Evolutionary conservation across 1,140 invertebrate species (phyloP), one percentile per base, ranked within the genome.

Genomic region (Pinna nobilis): DNA sequence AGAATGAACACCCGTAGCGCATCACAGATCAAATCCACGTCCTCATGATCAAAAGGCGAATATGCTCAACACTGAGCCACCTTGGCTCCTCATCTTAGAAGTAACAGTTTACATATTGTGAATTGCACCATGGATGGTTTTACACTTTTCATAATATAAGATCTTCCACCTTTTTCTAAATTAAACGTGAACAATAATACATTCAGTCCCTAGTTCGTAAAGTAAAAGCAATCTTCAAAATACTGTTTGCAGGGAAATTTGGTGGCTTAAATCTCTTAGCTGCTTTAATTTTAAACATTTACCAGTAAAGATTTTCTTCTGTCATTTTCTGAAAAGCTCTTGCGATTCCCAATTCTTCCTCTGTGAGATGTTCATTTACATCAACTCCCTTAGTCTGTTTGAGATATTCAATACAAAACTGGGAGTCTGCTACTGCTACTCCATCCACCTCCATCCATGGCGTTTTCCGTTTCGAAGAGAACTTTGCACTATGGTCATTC

Each of bases 371-470:
- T 28, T 37, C 65, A 50, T 86, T 82, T 13, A 82, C 68, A 53
- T 89, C 76, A 4, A 85, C 50, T 4, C 68, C 63, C 18, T 84
- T 79, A 18, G 84, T 73, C 50, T 84, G 72, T 41, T 84, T 80
- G 7, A 90, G 77, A 69, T 83, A 87, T 35, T 90, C 87, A 7
- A 91, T 84, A 57, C 87, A 84, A 44, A 90, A 80, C 68, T 90
- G 86, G 0, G 90, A 91, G 70, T 91, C 90, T 3, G 84, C 86
- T 1, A 91, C 69, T 7, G 84, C 72, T 49, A 85, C 61, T 0
- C 88, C 90, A 72, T 91, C 90, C 50, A 87, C 82, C 7, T 83
- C 84, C 39, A 91, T 90, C 90, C 90, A 91, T 0, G 90, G 90
- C 9, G 81, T 86, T 70, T 87, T 87, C 0, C 84, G 81, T 72